Evolutionary conservation across 2,113 vertebrate genomes (phyloP).

Genomic region (human): DNA sequence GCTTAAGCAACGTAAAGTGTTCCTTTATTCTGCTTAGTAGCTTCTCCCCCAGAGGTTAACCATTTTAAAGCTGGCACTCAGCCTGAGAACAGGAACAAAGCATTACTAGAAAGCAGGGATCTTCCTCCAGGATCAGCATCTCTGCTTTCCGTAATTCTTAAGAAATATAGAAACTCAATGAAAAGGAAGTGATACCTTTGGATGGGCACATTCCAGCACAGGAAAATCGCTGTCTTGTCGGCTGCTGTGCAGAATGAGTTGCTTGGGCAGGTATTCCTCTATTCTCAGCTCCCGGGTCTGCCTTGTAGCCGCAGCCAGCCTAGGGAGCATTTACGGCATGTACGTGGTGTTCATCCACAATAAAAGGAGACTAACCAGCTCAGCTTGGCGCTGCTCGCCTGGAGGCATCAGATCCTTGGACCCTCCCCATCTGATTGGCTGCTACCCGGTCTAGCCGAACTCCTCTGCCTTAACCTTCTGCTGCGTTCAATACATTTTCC

Average conservation of each 20-base stretch:
- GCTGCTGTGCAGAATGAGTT: not conserved
- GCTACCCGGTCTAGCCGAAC: not conserved
- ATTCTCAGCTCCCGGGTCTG: conserved; percentile 38
- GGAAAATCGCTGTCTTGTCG: not conserved
- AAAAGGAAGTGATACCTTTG: conserved; percentile 75
- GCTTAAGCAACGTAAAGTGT: not conserved
- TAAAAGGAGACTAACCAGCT: conserved; percentile 33
- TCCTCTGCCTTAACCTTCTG: conserved; percentile 69
- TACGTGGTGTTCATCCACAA: conserved; percentile 14
- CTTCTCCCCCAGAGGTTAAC: not conserved
- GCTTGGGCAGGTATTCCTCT: not conserved
- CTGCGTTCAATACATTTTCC: conserved; percentile 68
- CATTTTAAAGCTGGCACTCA: not conserved
- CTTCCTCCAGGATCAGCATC: not conserved
- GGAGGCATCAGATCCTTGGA: conserved; percentile 53
- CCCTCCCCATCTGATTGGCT: conserved; percentile 53
- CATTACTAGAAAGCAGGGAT: conserved; percentile 45
- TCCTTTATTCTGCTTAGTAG: conserved; percentile 25
- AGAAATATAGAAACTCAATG: conserved; percentile 11
- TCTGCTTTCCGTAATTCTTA: not conserved
- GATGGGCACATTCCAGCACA: conserved; percentile 65
- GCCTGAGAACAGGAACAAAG: conserved; percentile 48
- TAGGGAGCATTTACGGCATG: not conserved
- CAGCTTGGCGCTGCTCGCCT: conserved; percentile 26
- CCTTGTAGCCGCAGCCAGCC: conserved; percentile 11